Evolutionary conservation across 2,888 invertebrate genomes (phyloP), one percentile per base, ranked within the genome.

Genomic region (Isotomurus palustris): DNA sequence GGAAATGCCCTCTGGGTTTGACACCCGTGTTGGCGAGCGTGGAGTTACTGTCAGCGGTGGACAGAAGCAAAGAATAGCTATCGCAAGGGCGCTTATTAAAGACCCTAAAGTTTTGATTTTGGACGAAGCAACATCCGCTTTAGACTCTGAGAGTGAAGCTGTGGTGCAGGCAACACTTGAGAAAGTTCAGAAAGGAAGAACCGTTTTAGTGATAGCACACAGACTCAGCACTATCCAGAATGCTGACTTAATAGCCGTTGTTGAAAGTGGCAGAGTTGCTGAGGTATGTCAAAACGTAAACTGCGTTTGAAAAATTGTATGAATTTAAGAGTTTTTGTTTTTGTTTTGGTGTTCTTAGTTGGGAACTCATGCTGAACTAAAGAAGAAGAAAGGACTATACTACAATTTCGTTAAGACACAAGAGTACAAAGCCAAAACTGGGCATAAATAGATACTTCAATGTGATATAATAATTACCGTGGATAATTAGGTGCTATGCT

Each of bases 151-250:
- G 67, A 93, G 93, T 50, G 96, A 96, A 76, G 84, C 88, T 71
- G 81, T 88, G 27, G 94, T 95, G 0, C 93, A 94, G 73, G 84
- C 83, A 40, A 93, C 96, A 0, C 74, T 96, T 47, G 94, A 95
- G 72, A 82, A 81, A 10, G 91, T 88, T 0, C 83, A 87, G 5
- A 81, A 83, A 71, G 90, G 91, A 2, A 81, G 93, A 57, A 96
- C 96, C 0, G 93, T 93, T 0, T 76, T 97, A n/a, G 86, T 96
- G 1, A 95, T 97, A 68, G 96, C 96, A 2, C 96, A 96, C 75
- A 79, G 96, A 25, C 78, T 96, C 55, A 92, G 92, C 32, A 97
- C 96, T 0, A 84, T 97, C 56, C 83, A 86, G 73, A 86, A 90
- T 74, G 95, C 95, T 0, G 91, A 96, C 74, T 72, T 90, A 14